Conservation (phyloP, 2,113 vertebrate species). For the Ceratotherium simum region DNA sequence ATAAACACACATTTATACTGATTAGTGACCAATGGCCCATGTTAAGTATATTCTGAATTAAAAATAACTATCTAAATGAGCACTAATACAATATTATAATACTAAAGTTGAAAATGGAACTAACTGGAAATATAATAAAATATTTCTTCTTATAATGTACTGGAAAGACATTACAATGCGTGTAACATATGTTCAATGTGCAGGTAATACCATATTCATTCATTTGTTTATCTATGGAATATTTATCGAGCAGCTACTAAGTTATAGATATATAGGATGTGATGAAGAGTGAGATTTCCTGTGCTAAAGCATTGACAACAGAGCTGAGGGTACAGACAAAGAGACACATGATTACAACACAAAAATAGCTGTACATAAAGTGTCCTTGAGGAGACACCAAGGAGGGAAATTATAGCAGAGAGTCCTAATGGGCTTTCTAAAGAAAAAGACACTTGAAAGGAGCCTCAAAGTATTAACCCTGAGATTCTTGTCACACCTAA, state of each 20-base stretch:
- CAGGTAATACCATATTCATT: rapidly evolving
- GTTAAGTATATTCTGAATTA: not conserved
- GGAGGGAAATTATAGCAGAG: not conserved
- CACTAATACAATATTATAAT: not conserved
- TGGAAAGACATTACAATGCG: not conserved
- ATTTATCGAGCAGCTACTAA: not conserved
- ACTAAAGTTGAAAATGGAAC: not conserved
- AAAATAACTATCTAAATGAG: not conserved
- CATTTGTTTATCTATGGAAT: not conserved
- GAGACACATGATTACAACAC: not conserved
- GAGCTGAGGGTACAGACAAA: not conserved
- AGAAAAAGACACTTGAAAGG: not conserved
- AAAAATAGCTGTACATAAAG: not conserved
- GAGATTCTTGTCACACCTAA: not conserved
- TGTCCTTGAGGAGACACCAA: not conserved
- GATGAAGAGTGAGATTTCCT: not conserved
- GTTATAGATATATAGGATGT: too few relatives aligned
- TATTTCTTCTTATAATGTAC: not conserved
- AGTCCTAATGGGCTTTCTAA: not conserved
- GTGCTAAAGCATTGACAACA: not conserved
- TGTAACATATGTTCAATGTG: not conserved
- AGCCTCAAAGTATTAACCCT: not conserved
- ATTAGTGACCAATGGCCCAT: not conserved
- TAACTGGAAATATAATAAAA: not conserved
- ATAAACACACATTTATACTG: not conserved